Base-by-base conservation (phyloP, 2,113 vertebrate species). In the Boulengeromyrus knoepffleri region DNA sequence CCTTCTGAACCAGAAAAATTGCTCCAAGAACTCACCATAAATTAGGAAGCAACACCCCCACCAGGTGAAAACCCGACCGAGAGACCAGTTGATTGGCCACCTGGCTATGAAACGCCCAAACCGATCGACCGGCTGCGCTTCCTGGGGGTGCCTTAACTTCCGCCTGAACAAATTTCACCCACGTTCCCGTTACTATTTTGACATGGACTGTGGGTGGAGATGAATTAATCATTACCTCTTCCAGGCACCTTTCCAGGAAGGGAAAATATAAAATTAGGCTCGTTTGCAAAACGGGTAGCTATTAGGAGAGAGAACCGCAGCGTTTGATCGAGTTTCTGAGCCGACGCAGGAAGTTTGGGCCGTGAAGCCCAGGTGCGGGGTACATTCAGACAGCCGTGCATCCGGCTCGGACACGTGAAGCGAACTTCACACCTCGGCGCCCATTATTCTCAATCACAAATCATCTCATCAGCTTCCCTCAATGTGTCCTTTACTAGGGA, bases 181-280 rank as follows among this genome's bases (percentile, higher is more conserved):
- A 53, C 36, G 53, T 39, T 88, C 56, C 56, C 3, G 12, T 36
- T 39, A 62, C 89, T 85, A 58, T 89, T 89, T 84, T 89, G 89
- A 89, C 89, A 85, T 84, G 49, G 42, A 12, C 84, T 85, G 89
- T 89, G 89, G 80, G 89, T 85, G 89, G 77, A 62, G 77, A 89
- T 19, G 56, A 77, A 83, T 89, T 89, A 85, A 89, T 90, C 83
- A 90, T 86, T 49, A 50, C 58, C 84, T 86, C 39, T 90, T 47
- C 42, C 27, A 85, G 77, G 36, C 24, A 13, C n/a, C 70, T 21
- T 89, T 80, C 47, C 70, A 84, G 74, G 24, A 84, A 56, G 47
- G 47, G 17, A 89, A 52, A 39, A 42, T 83, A 52, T 4, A 21
- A 89, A 47, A 83, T 50, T 83, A 84, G 15, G 39, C 50, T n/a